Conservation (phyloP, 2,113 vertebrate genomes). For the Trachemys scripta region DNA sequence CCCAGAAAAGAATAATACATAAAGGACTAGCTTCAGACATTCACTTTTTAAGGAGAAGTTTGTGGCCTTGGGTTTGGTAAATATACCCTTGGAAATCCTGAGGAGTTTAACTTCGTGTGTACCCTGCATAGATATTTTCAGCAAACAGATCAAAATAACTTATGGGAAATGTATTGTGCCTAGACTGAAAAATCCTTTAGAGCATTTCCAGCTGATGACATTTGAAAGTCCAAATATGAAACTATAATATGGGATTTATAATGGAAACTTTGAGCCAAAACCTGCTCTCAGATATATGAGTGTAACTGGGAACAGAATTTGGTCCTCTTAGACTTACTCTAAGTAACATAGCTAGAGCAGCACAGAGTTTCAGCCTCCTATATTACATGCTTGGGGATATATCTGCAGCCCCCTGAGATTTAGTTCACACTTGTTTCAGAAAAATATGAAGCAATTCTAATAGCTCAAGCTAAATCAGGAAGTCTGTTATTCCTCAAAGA, state of each 20-base stretch:
- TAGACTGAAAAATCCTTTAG: not conserved
- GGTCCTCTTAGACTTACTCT: not conserved
- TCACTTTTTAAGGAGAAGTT: not conserved
- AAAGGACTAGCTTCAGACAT: slow-evolving; percentile 8
- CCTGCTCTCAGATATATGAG: not conserved
- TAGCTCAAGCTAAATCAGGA: slow-evolving; percentile 7
- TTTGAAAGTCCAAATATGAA: slow-evolving; percentile 7
- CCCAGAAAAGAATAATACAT: slow-evolving; percentile 8
- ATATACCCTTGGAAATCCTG: not conserved
- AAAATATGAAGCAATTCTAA: slow-evolving; percentile 4
- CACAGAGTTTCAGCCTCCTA: not conserved
- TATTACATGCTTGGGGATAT: not conserved
- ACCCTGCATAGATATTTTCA: not conserved
- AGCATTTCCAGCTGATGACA: not conserved
- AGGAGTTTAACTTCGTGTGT: slow-evolving; percentile 15
- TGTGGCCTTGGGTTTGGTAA: not conserved
- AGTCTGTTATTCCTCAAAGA: slow-evolving; percentile 12
- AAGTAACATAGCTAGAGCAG: not conserved
- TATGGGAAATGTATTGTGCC: not conserved
- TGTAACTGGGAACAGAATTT: not conserved
- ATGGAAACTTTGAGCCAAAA: slow-evolving; percentile 17
- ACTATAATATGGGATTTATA: not conserved
- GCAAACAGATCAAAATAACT: not conserved
- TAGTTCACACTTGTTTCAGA: slow-evolving; percentile 18
- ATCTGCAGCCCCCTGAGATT: not conserved